Evolutionary conservation across 2,888 invertebrate genomes (phyloP), one percentile per base, ranked within the genome.

Genomic region (Myopa tessellatipennis): DNA sequence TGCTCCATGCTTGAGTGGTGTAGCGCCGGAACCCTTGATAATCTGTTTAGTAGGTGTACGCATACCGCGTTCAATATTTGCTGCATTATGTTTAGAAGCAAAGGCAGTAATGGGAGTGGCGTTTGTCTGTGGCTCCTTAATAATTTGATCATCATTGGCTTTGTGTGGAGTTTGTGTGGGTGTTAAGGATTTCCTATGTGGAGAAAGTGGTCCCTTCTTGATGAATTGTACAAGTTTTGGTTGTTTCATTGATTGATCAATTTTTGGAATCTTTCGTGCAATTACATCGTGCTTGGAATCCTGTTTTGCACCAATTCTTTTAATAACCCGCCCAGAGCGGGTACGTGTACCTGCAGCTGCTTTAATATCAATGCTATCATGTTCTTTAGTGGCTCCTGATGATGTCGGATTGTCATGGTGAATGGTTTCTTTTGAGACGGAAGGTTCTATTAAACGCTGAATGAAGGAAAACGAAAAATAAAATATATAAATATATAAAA

Each of bases 151-250:
- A 26, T 87, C 87, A 60, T 82, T 79, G 10, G 61, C 67, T 26
- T 77, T 82, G 74, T 78, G 82, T 74, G 12, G 65, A 7, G 71
- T 70, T 72, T 68, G 72, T 70, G 18, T 81, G 58, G 82, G 78
- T 58, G 79, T 81, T 60, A 82, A 73, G 36, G 79, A 45, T 45
- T 84, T 86, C 65, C 89, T 90, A 60, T 86, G 85, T 3, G 90
- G 89, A 40, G 90, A 89, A 52, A 89, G 82, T 6, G 85, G 84
- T 4, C 89, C 90, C 73, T 87, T 87, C 77, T 87, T 88, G 63
- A 88, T 87, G 81, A 90, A 90, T 81, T 86, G 86, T 50, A 88
- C 89, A 16, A 89, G 79, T 76, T 85, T 87, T 76, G 83, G 84
- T 77, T 88, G 87, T 69, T 85, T 85, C 7, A 86, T 82, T n/a